Evolutionary conservation across 1,140 invertebrate genomes (phyloP), one percentile per base, ranked within the genome.

Genomic region (Sycobia sp.): DNA sequence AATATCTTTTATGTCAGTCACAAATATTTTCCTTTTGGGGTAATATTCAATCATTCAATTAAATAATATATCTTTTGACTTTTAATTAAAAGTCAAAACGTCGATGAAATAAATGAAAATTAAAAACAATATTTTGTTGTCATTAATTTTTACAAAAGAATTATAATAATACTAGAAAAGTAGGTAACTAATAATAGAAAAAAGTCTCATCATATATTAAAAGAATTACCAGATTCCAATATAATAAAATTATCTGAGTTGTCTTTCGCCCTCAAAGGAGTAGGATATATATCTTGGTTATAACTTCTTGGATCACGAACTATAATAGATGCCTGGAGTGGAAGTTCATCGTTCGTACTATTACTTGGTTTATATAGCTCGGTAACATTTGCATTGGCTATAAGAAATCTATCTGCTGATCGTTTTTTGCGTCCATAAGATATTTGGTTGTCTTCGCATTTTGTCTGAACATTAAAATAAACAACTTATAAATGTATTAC

Each of bases 241-340:
- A 76, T 69, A n/a, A 73, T n/a, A 14, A 79, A 57, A 0, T 75
- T 76, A 50, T 81, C 73, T 2, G 73, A 69, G 34, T 67, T 64
- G 11, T 73, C 71, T 10, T 65, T 72, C 14, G 72, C 66, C 20
- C 68, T 55, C 32, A 75, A 51, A 23, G 68, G 74, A 62, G 71
- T 71, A 2, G 76, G 67, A 4, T 62, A 69, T 32, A 73, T 68
- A n/a, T 71, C 62, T 23, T 61, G 41, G 16, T 38, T 44, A 4
- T 39, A 32, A 9, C 27, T 32, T 46, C 32, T 36, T 8, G 29
- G 68, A 65, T 70, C 74, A 59, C 66, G 69, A 44, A 83, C 81
- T 29, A 82, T 74, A 32, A 83, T 77, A 0, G 72, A 73, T 11
- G 76, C 62, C 62, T 82, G 75, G 5, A 83, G 63, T 8, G 79